A percentile compares a stretch with the other conserved stretches of the same genome.
These are phyloP conservation scores for Sussaba pulchella DNA, from an alignment of 2,888 invertebrate genomes.

Conservation along the genomic window DNA sequence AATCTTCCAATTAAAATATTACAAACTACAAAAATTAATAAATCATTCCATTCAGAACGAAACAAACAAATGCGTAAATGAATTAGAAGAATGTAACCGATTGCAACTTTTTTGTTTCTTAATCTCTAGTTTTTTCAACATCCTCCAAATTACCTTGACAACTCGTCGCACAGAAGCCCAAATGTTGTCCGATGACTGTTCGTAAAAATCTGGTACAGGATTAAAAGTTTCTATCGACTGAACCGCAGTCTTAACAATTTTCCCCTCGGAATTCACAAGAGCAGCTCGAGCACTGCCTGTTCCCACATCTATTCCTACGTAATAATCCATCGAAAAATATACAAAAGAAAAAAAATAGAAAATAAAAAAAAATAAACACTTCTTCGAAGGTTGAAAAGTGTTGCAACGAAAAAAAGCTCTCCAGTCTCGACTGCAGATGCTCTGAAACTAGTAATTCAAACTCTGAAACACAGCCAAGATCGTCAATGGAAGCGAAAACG, in stretches of 20 bases:
- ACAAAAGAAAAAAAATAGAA: background rate
- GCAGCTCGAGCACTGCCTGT: constrained; percentile 96
- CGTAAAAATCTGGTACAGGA: constrained; percentile 91
- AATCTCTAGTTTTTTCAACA: too few relatives aligned
- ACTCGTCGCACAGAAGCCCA: constrained; percentile 91
- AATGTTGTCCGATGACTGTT: constrained; percentile 96
- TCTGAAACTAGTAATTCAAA: background rate
- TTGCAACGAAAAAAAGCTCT: too few relatives aligned
- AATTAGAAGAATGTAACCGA: too few relatives aligned
- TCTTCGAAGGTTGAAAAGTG: too few relatives aligned
- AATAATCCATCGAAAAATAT: constrained; percentile 84
- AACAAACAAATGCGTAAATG: too few relatives aligned
- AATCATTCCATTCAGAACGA: too few relatives aligned
- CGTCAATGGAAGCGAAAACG: too few relatives aligned
- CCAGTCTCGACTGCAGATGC: background rate
- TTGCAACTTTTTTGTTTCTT: too few relatives aligned
- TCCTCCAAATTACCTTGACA: constrained; percentile 88
- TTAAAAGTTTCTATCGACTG: constrained; percentile 91
- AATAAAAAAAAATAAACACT: background rate
- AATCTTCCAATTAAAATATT: too few relatives aligned
- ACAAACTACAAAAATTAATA: too few relatives aligned
- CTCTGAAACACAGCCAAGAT: background rate
- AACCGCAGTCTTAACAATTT: constrained; percentile 87
- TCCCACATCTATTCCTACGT: constrained; percentile 97
- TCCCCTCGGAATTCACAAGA: constrained; percentile 89